Base-by-base conservation (phyloP, 2,113 vertebrate genomes). In the Perca fluviatilis region DNA sequence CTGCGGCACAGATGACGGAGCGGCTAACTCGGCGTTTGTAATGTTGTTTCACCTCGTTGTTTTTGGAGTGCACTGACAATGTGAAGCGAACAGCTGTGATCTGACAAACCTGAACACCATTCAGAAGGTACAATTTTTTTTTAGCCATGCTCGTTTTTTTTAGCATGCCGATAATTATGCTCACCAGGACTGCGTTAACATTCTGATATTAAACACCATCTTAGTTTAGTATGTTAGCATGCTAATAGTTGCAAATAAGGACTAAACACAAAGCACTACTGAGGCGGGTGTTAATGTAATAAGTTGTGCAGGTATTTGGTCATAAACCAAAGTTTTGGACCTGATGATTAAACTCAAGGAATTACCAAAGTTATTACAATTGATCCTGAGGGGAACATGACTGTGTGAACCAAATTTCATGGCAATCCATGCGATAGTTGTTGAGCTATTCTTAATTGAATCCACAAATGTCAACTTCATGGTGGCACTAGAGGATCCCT, bases 1-100 rank as follows among this genome's bases (percentile, higher is more conserved):
- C 56, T 60, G 1, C 63, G 16, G 63, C 63, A 2, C 65, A 74
- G 62, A 80, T n/a, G 53, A 46, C 10, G 16, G 61, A 73, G 50
- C 68, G 8, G 47, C 21, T 6, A 6, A 49, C 13, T 47, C 8
- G 16, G 9, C 18, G 4, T 51, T 51, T 21, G 23, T 4, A 1
- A 56, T 4, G 43, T 27, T 36, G 14, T 27, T 19, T 50, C 46
- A 36, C n/a, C 30, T 30, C 6, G 1, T 46, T 53, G 58, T 51
- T 40, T 51, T 70, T 61, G 30, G 27, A 40, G 21, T 25, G 19
- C 25, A 60, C 54, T 2, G 27, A 49, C 14, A 12, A 12, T 3
- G 43, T 36, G 6, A 36, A 51, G 46, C 5, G 0, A 40, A 43
- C 58, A 51, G 72, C 65, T 69, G 47, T 47, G 65, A 64, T 27